Conservation (phyloP, 2,888 invertebrate genomes). For the Cataglyphis cursor region DNA sequence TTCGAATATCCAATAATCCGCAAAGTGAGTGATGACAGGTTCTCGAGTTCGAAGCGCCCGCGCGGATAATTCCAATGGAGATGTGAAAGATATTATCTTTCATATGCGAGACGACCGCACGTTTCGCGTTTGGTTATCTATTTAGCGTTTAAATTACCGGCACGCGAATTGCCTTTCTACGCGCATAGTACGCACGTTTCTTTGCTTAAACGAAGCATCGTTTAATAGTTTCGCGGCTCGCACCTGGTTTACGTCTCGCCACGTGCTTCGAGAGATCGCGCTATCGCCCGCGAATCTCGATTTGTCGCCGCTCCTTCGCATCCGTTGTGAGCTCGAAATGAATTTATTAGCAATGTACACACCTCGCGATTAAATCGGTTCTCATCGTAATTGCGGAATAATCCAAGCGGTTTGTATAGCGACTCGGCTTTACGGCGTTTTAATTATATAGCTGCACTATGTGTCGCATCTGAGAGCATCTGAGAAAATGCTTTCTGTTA, state of each 20-base stretch:
- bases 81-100: slow-evolving; percentile 43
- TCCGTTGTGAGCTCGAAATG: slow-evolving; percentile 31
- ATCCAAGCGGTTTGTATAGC: slow-evolving; percentile 17
- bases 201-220: slow-evolving; percentile 19
- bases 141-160: slow-evolving; percentile 46
- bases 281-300: slow-evolving; percentile 41
- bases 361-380: slow-evolving; percentile 45
- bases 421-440: slow-evolving; percentile 43
- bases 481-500: slow-evolving; percentile 39
- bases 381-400: slow-evolving; percentile 49
- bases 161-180: slow-evolving; percentile 32
- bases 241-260: slow-evolving; percentile 29
- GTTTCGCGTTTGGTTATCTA: slow-evolving; percentile 39
- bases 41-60: slow-evolving; percentile 9
- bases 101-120: slow-evolving; percentile 32
- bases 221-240: slow-evolving; percentile 45
- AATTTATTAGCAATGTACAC: slow-evolving; percentile 39
- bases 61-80: slow-evolving; percentile 33
- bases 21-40: slow-evolving; percentile 4
- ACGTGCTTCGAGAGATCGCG: slow-evolving; percentile 30
- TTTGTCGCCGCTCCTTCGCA: slow-evolving; percentile 4
- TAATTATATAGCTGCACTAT: slow-evolving; percentile 38
- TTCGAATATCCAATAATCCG: slow-evolving; percentile 14
- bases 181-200: slow-evolving; percentile 46
- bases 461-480: slow-evolving; percentile 31